Conservation (phyloP, 2,113 vertebrate genomes). For the Eulemur rufifrons region DNA sequence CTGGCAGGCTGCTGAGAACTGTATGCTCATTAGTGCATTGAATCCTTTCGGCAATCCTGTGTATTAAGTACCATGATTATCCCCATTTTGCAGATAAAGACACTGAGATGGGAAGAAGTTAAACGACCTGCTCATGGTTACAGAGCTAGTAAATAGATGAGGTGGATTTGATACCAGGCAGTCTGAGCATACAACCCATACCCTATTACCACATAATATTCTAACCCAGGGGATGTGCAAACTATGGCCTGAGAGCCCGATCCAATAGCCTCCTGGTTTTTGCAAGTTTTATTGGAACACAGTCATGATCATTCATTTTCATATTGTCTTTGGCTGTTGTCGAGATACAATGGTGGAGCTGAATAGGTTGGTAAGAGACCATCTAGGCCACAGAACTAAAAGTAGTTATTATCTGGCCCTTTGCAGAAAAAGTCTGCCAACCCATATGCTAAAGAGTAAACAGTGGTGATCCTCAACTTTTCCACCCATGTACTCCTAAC, state of each 20-base stretch:
- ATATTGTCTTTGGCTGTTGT: not conserved
- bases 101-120: not conserved
- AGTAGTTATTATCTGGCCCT: conserved; percentile 31
- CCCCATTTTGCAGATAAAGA: conserved; percentile 18
- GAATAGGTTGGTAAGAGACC: not conserved
- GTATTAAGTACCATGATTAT: not conserved
- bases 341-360: not conserved
- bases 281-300: conserved; percentile 38
- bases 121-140: not conserved
- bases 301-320: not conserved
- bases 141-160: not conserved
- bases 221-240: not conserved
- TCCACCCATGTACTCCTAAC: not conserved
- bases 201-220: not conserved
- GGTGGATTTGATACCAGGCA: not conserved
- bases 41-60: not conserved
- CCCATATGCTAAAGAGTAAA: not conserved
- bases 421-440: conserved; percentile 5
- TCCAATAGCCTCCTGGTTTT: not conserved
- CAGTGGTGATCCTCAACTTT: not conserved
- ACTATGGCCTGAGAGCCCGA: not conserved
- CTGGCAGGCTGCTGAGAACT: not conserved
- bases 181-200: not conserved
- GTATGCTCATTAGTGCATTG: not conserved
- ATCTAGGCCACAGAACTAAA: conserved; percentile 14